A percentile compares a stretch with the other conserved stretches of the same genome.
Evolutionary conservation across 1,140 invertebrate genomes (phyloP).

Genomic region (Camponotus pennsylvanicus): DNA sequence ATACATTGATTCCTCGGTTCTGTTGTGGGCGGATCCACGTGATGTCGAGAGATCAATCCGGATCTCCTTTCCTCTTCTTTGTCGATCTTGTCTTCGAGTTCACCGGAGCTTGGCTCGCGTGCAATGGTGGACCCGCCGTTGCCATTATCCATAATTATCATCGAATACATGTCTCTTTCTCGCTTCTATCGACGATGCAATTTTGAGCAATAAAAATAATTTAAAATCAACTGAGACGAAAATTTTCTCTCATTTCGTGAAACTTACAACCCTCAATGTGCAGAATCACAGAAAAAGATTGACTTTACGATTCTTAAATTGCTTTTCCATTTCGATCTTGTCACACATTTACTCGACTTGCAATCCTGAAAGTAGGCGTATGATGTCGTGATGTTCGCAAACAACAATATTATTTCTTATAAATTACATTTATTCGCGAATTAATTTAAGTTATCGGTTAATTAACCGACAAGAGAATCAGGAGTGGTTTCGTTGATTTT

Average conservation of each 20-base stretch:
- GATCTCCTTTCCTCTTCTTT: slow-evolving; percentile 51
- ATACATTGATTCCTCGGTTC: slow-evolving; percentile 62
- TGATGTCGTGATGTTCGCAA: background rate
- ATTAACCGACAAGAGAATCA: background rate
- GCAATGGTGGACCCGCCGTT: slow-evolving; percentile 34
- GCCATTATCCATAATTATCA: slow-evolving; percentile 60
- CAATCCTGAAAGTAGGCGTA: too few species aligned
- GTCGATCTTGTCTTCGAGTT: slow-evolving; percentile 29
- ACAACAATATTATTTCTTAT: background rate
- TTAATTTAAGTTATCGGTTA: background rate
- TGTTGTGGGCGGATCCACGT: slow-evolving; percentile 55
- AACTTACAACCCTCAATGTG: background rate
- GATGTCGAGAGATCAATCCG: slow-evolving; percentile 57
- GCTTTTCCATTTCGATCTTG: background rate
- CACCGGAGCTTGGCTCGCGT: slow-evolving; percentile 11
- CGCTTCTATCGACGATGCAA: slow-evolving; percentile 34
- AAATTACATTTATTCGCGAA: background rate
- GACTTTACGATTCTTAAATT: too few species aligned
- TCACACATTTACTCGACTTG: background rate
- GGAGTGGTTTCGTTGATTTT: background rate
- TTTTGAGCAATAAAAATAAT: background rate
- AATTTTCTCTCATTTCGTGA: background rate
- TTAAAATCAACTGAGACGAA: background rate
- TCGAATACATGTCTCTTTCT: slow-evolving; percentile 26
- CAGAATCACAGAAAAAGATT: background rate